Base-by-base conservation (phyloP, 2,113 vertebrate genomes). In the Gracilinanus agilis region DNA sequence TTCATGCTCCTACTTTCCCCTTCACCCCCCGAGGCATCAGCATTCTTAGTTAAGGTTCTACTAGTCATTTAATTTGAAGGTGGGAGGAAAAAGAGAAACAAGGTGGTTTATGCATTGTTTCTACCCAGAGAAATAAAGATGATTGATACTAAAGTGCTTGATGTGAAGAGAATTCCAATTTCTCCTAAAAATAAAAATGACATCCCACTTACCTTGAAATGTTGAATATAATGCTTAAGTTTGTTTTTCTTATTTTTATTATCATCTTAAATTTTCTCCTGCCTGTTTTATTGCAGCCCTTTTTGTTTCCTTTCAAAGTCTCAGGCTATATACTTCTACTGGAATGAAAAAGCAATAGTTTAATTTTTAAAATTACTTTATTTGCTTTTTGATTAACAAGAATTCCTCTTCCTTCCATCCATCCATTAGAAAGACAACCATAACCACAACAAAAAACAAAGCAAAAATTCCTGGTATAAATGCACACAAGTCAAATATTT, bases 301-400 rank as follows among this genome's bases (percentile, higher is more conserved):
- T 54, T 24, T 89, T 94, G 53, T 13, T 90, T 94, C 93, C 24
- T 88, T 91, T 93, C 89, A 92, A 90, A 90, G 49, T 93, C 55
- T 83, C 12, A 23, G 44, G 83, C 49, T 94, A 23, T 75, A 24
- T 95, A 61, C 7, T 8, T 93, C 55, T 75, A n/a, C 34, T n/a
- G 21, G 58, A 90, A 90, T 89, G 90, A 88, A 25, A 88, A 53
- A 94, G 92, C 95, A 93, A 44, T 67, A 55, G 53, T 89, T 56
- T 94, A 94, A 88, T n/a, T 75, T 75, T n/a, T 19, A 75, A 75
- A n/a, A 75, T 75, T 75, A 19, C 34, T n/a, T 75, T 19, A n/a
- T n/a, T 67, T 12, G 34, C 29, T 75, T 75, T 75, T 75, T n/a
- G 13, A 75, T 75, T 16, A 75, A 19, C 13, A n/a, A 34, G 6